Conservation (phyloP, 1,140 invertebrate species). For the Bombus waltoni region DNA sequence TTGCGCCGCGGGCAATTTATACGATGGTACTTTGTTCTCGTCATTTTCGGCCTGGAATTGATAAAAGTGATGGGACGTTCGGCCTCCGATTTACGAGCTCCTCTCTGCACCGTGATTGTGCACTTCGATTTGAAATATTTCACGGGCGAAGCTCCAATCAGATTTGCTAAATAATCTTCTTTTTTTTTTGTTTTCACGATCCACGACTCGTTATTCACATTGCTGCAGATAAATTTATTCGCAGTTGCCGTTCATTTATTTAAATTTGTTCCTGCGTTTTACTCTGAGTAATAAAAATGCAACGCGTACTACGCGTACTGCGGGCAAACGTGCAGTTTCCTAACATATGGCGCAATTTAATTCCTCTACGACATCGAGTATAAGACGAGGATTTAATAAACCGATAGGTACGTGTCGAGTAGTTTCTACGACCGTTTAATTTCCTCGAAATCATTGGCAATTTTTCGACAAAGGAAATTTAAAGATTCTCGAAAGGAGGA, state of each 20-base stretch:
- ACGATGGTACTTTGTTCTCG: conserved; percentile 16
- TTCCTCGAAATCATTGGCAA: too few relatives aligned
- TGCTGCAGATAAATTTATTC: background rate
- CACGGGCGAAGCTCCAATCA: background rate
- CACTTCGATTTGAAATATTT: background rate
- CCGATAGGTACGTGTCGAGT: too few relatives aligned
- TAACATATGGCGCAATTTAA: too few relatives aligned
- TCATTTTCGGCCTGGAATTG: conserved; percentile 30
- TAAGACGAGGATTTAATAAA: too few relatives aligned
- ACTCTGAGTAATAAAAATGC: too few relatives aligned
- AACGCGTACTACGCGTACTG: too few relatives aligned
- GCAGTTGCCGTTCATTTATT: too few relatives aligned
- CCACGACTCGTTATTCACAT: background rate
- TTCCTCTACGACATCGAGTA: too few relatives aligned
- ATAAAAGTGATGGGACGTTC: background rate
- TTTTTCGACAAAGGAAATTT: background rate
- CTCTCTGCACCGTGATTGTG: background rate
- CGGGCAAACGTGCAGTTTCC: too few relatives aligned
- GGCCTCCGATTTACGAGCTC: background rate
- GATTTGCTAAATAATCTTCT: background rate
- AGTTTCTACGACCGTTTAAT: too few relatives aligned
- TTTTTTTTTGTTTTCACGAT: background rate
- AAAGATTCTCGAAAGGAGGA: conserved; percentile 21
- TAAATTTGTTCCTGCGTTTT: too few relatives aligned
- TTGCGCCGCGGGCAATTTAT: conserved; percentile 50